Evolutionary conservation across 2,888 invertebrate species (phyloP).

Genomic region (Cyaniris semiargus): DNA sequence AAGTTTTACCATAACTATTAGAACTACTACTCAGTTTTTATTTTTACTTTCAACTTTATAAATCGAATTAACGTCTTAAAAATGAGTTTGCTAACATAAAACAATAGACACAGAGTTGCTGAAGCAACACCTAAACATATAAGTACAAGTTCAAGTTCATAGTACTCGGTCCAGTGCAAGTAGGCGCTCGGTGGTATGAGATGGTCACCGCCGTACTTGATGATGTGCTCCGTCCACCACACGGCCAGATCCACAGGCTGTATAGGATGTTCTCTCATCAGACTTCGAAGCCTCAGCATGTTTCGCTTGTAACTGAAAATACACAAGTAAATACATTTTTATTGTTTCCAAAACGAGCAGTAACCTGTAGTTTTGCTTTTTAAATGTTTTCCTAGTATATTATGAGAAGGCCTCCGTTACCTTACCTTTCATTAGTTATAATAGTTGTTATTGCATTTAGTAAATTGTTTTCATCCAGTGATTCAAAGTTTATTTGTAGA

Average conservation of each 20-base stretch:
- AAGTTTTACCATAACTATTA: background rate
- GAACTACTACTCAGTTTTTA: background rate
- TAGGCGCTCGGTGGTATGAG: conserved; percentile 48
- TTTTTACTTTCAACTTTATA: background rate
- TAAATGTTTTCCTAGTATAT: too few species aligned
- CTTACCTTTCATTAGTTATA: conserved; percentile 43
- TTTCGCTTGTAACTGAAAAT: conserved; percentile 45
- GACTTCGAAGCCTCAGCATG: conserved; percentile 39
- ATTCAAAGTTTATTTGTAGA: conserved; percentile 50
- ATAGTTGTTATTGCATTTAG: conserved; percentile 43
- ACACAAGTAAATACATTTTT: background rate
- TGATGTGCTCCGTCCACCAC: conserved; percentile 54
- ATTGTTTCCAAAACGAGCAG: background rate
- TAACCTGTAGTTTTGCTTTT: background rate
- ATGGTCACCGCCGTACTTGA: conserved; percentile 50
- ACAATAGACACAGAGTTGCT: background rate
- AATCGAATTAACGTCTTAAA: background rate
- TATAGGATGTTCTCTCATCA: conserved; percentile 46
- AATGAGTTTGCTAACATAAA: background rate
- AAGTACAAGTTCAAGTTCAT: conserved; percentile 44
- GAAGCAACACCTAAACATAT: conserved; percentile 21
- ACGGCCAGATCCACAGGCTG: conserved; percentile 48
- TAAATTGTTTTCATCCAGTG: conserved; percentile 47
- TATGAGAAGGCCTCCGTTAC: background rate
- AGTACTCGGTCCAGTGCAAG: conserved; percentile 44